These are phyloP conservation scores for Linnaemya vulpina DNA, from an alignment of 2,888 invertebrate genomes.

Conservation along the genomic window DNA sequence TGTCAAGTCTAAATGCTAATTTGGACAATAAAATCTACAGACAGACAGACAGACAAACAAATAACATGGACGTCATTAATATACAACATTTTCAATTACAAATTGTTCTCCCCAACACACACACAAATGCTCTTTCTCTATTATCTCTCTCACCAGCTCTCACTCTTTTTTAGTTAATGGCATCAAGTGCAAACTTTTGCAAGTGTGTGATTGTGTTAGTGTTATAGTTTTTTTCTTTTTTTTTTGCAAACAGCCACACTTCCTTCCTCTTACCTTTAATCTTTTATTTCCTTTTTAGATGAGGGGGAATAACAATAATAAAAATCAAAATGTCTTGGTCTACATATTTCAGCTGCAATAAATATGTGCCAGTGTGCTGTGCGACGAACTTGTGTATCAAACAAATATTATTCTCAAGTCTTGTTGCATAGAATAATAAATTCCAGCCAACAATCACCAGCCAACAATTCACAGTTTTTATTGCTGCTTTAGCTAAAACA, in stretches of 20 bases:
- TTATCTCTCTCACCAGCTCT: background rate
- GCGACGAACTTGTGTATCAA: constrained; percentile 13
- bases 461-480: constrained; percentile 26
- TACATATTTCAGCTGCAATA: constrained; percentile 17
- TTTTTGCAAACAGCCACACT: background rate
- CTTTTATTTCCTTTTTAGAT: background rate
- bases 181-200: background rate
- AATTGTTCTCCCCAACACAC: background rate
- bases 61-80: constrained; percentile 6
- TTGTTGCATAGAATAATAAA: constrained; percentile 51
- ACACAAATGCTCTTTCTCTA: no score
- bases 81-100: background rate
- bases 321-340: constrained; percentile 9
- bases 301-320: constrained; percentile 23
- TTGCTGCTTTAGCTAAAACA: constrained; percentile 30
- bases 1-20: constrained; percentile 74
- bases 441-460: constrained; percentile 36
- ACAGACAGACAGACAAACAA: background rate
- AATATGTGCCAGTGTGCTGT: background rate
- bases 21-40: constrained; percentile 30
- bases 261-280: constrained; percentile 22
- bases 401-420: constrained; percentile 49
- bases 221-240: constrained; percentile 4
- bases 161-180: background rate
- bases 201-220: background rate